These are phyloP conservation scores for Drosophila gaucha DNA, from an alignment of 2,888 invertebrate genomes.

Conservation along the genomic window DNA sequence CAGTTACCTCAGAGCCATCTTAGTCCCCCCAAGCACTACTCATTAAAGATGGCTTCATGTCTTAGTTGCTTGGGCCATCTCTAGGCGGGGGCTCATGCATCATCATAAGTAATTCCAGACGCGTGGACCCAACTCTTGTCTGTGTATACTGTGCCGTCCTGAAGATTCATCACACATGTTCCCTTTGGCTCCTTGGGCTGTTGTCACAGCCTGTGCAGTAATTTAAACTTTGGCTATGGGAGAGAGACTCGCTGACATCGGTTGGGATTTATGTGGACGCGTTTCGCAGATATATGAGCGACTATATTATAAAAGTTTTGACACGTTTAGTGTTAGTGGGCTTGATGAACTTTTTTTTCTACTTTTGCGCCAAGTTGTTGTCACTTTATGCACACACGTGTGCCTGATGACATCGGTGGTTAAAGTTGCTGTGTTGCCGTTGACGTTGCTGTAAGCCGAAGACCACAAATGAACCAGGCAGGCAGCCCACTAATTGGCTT, in stretches of 20 bases:
- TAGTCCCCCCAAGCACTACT: neutral
- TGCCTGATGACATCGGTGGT: conserved; percentile 59
- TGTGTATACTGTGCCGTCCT: neutral
- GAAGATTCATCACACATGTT: conserved; percentile 70
- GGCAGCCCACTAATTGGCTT: conserved; percentile 75
- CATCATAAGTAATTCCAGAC: conserved; percentile 63
- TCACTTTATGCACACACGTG: conserved; percentile 64
- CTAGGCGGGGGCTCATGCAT: conserved; percentile 51
- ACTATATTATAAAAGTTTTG: conserved; percentile 81
- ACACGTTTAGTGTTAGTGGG: conserved; percentile 70
- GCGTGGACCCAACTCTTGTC: conserved; percentile 41
- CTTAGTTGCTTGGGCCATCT: conserved; percentile 39
- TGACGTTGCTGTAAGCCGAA: conserved; percentile 4
- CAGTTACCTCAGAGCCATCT: neutral
- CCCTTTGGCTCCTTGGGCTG: conserved; percentile 24
- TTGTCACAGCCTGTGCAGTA: conserved; percentile 72
- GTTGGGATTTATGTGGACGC: conserved; percentile 57
- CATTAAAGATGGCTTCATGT: conserved; percentile 6
- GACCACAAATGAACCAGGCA: conserved; percentile 66
- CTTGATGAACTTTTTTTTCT: conserved; percentile 69
- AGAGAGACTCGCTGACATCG: conserved; percentile 23
- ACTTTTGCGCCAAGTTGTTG: conserved; percentile 33
- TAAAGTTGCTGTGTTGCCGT: conserved; percentile 8
- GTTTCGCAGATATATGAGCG: conserved; percentile 51
- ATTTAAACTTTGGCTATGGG: conserved; percentile 69